phyloP scores from a whole-genome alignment of 2,888 invertebrate species.

The Ophion obscuratus region DNA sequence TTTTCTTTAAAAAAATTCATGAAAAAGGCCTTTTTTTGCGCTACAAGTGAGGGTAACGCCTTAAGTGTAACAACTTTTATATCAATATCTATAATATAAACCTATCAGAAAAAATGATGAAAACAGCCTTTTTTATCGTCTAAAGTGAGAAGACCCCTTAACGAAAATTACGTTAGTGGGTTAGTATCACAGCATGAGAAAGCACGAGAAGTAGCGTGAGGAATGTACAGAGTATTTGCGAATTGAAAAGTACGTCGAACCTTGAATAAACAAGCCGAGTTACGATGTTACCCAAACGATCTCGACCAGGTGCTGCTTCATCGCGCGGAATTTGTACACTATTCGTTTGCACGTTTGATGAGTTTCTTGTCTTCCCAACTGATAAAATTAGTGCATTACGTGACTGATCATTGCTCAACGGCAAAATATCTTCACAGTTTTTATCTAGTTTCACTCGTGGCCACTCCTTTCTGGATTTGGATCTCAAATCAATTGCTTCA shows the following conservation, averaged over 20 bases:
- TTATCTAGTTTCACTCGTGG: conserved; percentile 10
- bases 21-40: too few relatives aligned
- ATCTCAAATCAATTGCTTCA: not conserved
- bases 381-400: not conserved
- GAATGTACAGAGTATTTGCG: not conserved
- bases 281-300: conserved; percentile 35
- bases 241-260: conserved; percentile 31
- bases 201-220: not conserved
- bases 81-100: too few relatives aligned
- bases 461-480: not conserved
- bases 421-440: not conserved
- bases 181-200: too few relatives aligned
- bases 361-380: not conserved
- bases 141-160: too few relatives aligned
- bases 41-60: too few relatives aligned
- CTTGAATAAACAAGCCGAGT: conserved; percentile 55
- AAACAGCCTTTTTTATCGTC: too few relatives aligned
- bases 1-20: too few relatives aligned
- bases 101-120: too few relatives aligned
- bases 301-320: conserved; percentile 9
- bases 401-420: not conserved
- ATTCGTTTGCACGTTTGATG: not conserved
- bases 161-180: too few relatives aligned
- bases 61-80: too few relatives aligned
- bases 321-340: not conserved